A percentile compares a stretch with the other conserved stretches of the same genome.
phyloP scores from a whole-genome alignment of 2,113 vertebrate genomes.

The Physeter macrocephalus region DNA sequence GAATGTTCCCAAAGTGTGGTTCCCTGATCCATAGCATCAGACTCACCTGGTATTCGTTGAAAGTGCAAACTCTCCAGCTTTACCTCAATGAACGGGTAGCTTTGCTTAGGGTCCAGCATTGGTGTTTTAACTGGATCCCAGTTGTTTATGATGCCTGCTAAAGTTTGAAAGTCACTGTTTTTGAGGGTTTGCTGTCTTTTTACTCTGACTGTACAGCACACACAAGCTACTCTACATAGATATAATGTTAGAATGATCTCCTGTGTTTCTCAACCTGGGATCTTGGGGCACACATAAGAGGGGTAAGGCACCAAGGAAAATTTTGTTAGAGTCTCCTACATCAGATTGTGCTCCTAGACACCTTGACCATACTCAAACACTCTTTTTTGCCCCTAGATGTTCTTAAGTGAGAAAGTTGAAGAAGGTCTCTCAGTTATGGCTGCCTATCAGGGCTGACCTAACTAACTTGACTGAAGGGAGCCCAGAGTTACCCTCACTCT shows the following conservation, averaged over 20 bases:
- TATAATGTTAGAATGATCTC: background rate
- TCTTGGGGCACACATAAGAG: background rate
- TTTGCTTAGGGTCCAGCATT: background rate
- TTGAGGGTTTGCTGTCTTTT: background rate
- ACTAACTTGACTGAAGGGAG: background rate
- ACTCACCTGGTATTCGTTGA: background rate
- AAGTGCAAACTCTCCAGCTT: background rate
- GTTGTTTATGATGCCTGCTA: background rate
- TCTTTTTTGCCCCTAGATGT: background rate
- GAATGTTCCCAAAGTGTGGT: background rate
- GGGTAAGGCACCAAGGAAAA: background rate
- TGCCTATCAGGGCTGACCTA: background rate
- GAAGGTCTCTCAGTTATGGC: background rate
- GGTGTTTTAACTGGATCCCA: background rate
- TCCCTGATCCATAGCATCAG: background rate
- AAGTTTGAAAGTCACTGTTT: background rate
- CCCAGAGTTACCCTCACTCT: background rate
- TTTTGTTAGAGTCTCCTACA: background rate
- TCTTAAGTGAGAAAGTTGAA: background rate
- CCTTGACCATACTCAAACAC: background rate
- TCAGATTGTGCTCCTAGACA: background rate
- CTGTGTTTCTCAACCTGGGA: background rate
- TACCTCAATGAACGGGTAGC: background rate
- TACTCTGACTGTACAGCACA: background rate
- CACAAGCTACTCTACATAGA: background rate